Evolutionary conservation across 2,888 invertebrate species (phyloP), one percentile per base, ranked within the genome.

Genomic region (Ectemnius continuus): DNA sequence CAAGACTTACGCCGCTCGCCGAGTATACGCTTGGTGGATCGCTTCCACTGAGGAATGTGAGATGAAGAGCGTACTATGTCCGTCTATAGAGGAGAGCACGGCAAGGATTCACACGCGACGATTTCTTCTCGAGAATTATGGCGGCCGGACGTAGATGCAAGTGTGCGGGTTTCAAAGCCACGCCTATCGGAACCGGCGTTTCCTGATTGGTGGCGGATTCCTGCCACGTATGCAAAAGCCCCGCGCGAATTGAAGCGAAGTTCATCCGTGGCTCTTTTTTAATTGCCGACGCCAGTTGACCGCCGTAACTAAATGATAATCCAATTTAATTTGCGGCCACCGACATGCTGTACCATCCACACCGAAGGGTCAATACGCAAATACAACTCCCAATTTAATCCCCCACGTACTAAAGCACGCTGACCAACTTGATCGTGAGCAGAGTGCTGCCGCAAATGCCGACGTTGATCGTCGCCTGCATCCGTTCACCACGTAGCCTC

Each of bases 201-300:
- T 78, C 70, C 80, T 80, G 81, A 89, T 89, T 89, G 88, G 89
- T 68, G 73, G 70, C 66, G 57, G 68, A 70, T 8, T 75, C 67
- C 74, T 89, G 89, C 89, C 89, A 89, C 89, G 89, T 89, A 89
- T 88, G 88, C 89, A 89, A 80, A 70, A 61, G 63, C 69, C 20
- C 64, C 18, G 47, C 59, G 20, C 62, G 70, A 72, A 58, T 56
- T 13, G 70, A 28, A 67, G 58, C 67, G 64, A 67, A 68, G 72
- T 65, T 71, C 68, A 69, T 73, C 64, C 57, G 52, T 67, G 36
- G 64, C 52, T 71, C 71, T 67, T 56, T 36, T 47, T 68, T 73
- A 73, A 81, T 76, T 73, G 61, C 66, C 73, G 60, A 13, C 61
- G 70, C 66, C 73, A 76, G 78, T 73, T 63, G 74, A 68, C 57